Percentiles rank a stretch among this genome's conserved stretches.
Evolutionary conservation across 1,140 invertebrate genomes (phyloP).

Genomic region (Oryctes rhinoceros): DNA sequence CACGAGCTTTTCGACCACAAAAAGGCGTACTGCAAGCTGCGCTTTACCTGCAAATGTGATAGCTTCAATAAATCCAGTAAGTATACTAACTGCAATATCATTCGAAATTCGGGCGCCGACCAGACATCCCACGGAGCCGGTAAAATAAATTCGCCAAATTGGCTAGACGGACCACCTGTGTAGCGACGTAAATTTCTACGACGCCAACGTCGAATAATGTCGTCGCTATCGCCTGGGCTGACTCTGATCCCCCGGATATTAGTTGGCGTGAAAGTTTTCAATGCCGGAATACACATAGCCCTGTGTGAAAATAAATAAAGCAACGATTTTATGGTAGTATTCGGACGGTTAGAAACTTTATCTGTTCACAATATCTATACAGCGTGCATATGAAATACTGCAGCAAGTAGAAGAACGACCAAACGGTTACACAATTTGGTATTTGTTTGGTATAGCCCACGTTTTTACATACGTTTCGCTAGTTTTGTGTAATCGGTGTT

Average conservation of each 20-base stretch:
- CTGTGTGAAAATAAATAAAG: no score
- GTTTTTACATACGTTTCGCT: no score
- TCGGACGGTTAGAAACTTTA: no score
- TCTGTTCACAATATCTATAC: no score
- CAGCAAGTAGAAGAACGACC: no score
- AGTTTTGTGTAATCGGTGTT: no score
- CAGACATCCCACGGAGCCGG: not conserved
- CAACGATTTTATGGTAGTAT: no score
- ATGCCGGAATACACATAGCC: not conserved
- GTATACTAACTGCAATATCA: conserved; percentile 45
- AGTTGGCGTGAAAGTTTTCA: conserved; percentile 42
- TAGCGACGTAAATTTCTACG: conserved; percentile 45
- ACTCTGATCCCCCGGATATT: conserved; percentile 45
- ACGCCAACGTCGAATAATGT: not conserved
- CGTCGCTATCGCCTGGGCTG: not conserved
- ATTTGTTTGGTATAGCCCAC: no score
- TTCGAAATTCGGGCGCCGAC: not conserved
- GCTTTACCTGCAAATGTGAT: conserved; percentile 86
- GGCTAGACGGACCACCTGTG: conserved; percentile 44
- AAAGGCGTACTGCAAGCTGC: conserved; percentile 83
- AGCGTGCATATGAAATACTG: no score
- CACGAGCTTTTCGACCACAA: conserved; percentile 87
- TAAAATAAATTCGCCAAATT: conserved; percentile 23
- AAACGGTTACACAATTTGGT: no score
- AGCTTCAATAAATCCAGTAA: conserved; percentile 58